These are phyloP conservation scores for Aspidiotus destructor DNA, from an alignment of 2,888 invertebrate genomes.

Conservation along the genomic window DNA sequence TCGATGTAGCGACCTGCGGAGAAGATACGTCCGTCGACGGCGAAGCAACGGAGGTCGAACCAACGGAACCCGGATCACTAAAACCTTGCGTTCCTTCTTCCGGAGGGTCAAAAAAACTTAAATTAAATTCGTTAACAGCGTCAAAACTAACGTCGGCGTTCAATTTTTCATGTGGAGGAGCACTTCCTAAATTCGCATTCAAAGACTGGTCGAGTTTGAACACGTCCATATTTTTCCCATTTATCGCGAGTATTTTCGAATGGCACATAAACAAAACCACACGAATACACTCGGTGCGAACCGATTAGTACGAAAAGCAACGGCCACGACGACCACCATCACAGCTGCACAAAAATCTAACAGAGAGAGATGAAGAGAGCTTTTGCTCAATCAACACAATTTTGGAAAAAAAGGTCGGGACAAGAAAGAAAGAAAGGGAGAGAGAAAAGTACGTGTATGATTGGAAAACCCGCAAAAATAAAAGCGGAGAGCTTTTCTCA, in stretches of 20 bases:
- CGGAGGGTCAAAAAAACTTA: constrained; percentile 66
- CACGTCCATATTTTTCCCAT: constrained; percentile 53
- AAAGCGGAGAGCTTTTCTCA: neutral
- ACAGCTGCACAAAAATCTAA: neutral
- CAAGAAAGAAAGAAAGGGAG: neutral
- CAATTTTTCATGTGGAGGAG: constrained; percentile 52
- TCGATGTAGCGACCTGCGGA: constrained; percentile 23
- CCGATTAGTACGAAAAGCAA: neutral
- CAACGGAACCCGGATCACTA: constrained; percentile 57
- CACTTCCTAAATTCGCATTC: constrained; percentile 52
- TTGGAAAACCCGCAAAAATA: too few relatives aligned
- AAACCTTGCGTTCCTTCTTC: constrained; percentile 59
- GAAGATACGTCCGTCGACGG: constrained; percentile 35
- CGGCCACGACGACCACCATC: constrained; percentile 2
- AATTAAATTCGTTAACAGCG: constrained; percentile 66
- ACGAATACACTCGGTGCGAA: neutral
- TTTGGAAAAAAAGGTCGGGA: neutral
- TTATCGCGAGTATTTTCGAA: constrained; percentile 26
- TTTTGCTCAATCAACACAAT: neutral
- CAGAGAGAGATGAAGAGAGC: neutral
- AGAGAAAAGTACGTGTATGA: neutral
- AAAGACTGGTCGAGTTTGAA: constrained; percentile 59
- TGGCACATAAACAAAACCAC: constrained; percentile 23
- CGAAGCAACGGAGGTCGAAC: constrained; percentile 41
- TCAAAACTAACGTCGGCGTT: constrained; percentile 60